These are phyloP conservation scores for Brachymystax lenok DNA, from an alignment of 2,797 vertebrate genomes.

Conservation along the genomic window DNA sequence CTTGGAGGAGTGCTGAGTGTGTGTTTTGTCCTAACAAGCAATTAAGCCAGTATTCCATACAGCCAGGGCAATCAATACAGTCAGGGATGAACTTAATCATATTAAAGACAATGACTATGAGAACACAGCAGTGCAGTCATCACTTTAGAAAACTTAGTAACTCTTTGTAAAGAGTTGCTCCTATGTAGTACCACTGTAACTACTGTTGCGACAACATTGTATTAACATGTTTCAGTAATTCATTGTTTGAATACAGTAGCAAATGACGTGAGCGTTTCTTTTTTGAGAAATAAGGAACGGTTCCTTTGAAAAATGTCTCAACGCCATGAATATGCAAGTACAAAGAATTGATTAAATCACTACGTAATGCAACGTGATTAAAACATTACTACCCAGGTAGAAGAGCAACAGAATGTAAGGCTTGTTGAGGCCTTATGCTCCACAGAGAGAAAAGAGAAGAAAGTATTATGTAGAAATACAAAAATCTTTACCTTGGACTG, in stretches of 20 bases:
- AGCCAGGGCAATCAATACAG: not conserved
- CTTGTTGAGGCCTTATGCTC: no score
- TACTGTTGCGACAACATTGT: not conserved
- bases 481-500: constrained; percentile 79
- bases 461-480: not conserved
- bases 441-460: no score
- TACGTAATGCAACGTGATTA: no score
- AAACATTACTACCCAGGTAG: no score
- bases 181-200: not conserved
- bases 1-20: not conserved
- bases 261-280: not conserved
- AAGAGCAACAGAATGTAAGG: no score
- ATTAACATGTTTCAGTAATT: not conserved
- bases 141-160: not conserved
- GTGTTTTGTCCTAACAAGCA: not conserved
- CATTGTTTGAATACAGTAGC: not conserved
- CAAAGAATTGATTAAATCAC: no score
- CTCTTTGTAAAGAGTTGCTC: not conserved
- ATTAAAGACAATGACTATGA: not conserved
- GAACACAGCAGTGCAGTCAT: not conserved
- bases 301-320: no score
- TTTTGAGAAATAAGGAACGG: no score
- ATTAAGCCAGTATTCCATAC: not conserved
- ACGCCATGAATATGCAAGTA: no score
- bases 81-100: not conserved